phyloP scores from a whole-genome alignment of 2,113 vertebrate genomes.

The Oncorhynchus tshawytscha region DNA sequence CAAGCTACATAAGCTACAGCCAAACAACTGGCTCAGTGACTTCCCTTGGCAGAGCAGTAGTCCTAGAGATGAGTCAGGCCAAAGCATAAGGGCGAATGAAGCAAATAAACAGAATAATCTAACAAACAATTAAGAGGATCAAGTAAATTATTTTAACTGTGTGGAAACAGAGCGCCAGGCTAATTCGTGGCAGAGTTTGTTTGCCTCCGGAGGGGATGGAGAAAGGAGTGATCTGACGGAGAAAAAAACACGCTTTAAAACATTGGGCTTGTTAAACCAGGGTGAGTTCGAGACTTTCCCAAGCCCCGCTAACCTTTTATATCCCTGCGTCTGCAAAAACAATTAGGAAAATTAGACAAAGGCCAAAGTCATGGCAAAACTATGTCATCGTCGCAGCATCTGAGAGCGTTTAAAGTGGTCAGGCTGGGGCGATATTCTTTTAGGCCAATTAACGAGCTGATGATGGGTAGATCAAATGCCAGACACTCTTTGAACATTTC shows the following conservation, averaged over 20 bases:
- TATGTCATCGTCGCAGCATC: constrained; percentile 40
- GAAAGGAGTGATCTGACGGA: neutral
- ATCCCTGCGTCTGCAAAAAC: constrained; percentile 31
- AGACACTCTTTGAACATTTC: constrained; percentile 26
- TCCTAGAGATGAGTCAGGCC: constrained; percentile 29
- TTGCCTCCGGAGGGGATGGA: neutral
- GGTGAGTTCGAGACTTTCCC: constrained; percentile 18
- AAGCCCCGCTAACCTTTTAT: constrained; percentile 14
- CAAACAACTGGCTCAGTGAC: constrained; percentile 28
- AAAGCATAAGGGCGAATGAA: constrained; percentile 30
- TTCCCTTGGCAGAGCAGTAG: constrained; percentile 21
- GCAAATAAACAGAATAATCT: constrained; percentile 43
- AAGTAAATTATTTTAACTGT: constrained; percentile 52
- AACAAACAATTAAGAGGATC: constrained; percentile 26
- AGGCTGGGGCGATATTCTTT: constrained; percentile 32
- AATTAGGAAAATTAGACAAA: constrained; percentile 33
- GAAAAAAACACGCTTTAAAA: constrained; percentile 1
- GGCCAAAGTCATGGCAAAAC: constrained; percentile 13
- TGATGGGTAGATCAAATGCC: constrained; percentile 35
- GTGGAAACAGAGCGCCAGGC: constrained; percentile 19
- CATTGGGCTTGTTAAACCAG: neutral
- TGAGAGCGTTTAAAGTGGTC: constrained; percentile 50
- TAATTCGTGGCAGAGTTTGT: constrained; percentile 1
- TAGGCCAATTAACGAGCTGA: constrained; percentile 33
- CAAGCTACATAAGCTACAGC: constrained; percentile 19